Evolutionary conservation across 1,140 invertebrate species (phyloP), one percentile per base, ranked within the genome.

Genomic region (Drosophila lowei): DNA sequence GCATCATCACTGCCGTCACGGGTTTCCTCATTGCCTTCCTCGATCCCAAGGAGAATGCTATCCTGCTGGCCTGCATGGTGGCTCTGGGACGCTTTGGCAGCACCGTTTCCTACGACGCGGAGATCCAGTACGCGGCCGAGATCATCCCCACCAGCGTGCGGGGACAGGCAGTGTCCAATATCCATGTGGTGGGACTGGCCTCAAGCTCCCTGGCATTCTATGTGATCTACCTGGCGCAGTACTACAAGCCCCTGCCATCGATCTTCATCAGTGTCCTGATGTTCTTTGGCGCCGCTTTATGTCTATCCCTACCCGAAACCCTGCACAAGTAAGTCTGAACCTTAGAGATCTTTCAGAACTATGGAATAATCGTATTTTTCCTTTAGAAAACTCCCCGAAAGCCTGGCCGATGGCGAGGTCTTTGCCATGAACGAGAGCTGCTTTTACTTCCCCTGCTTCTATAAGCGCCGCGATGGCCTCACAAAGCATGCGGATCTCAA

Each of bases 61-160:
- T 90, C 0, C 42, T 90, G 6, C 21, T 90, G 25, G 83, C 83
- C 7, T 43, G 77, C 13, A 81, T 90, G 79, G 66, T 85, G 16
- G 92, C 93, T 2, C 70, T 94, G 53, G 94, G 94, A n/a, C 92
- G 94, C 48, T 93, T 95, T 60, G 93, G 93, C 11, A 92, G 94
- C 15, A 94, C 94, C 4, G 92, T 94, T 0, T 92, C 94, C 8
- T 95, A 94, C 77, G 93, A 94, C 77, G 93, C 94, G 2, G 86
- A 93, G 79, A 88, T 94, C 56, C 93, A 94, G 65, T 95, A 95
- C 75, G 93, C 94, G 7, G 93, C 94, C 1, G 94, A 95, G 76
- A 90, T 94, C 34, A 93, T 94, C 30, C 94, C 94, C 1, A 95
- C 94, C 0, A 92, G 93, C 5, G 92, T 95, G 0, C 85, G 94